Base-by-base conservation (phyloP, 92 coral and sea anemone species). In the Siderastrea radians region DNA sequence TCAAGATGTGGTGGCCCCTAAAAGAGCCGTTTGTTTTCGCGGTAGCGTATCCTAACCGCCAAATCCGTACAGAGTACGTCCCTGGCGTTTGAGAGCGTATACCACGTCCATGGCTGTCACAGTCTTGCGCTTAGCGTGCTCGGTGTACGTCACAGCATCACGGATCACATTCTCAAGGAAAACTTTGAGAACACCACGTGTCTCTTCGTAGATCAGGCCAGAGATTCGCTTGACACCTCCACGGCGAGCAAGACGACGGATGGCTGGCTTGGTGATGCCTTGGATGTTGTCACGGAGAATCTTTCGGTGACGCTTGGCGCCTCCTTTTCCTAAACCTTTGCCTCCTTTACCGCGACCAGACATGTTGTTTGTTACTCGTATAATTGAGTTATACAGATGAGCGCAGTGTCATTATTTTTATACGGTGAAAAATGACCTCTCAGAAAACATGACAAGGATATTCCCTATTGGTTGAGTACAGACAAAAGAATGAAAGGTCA, bases 101-200 rank as follows among this genome's bases (percentile, higher is more conserved):
- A 95, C 98, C 85, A 95, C 98, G 45, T 94, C 97, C 97, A 94
- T 94, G 87, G 98, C 94, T 46, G 95, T 94, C 83, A 94, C 95
- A 62, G 95, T 94, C 96, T 94, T 94, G 75, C 98, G 86, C 91
- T 90, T 94, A 89, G 98, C 98, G 96, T 94, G 97, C 93, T 91
- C 95, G 72, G 97, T 92, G 94, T 94, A 96, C 62, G 99, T 96
- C 69, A 96, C 98, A 85, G 99, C 99, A 91, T 96, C 99, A 84
- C 98, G 99, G 91, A 96, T 96, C 53, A 96, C 99, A 66, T 96
- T 96, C 93, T 96, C 99, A 51, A 96, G 95, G 98, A 96, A 96
- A 73, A 96, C 98, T 79, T 94, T 96, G 84, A 96, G 96, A 68
- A 96, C 99, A 75, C 98, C 99, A 64, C 99, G 99, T 75, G 99